Evolutionary conservation across 2,797 vertebrate genomes (phyloP).

Genomic region (Peromyscus aztecus): DNA sequence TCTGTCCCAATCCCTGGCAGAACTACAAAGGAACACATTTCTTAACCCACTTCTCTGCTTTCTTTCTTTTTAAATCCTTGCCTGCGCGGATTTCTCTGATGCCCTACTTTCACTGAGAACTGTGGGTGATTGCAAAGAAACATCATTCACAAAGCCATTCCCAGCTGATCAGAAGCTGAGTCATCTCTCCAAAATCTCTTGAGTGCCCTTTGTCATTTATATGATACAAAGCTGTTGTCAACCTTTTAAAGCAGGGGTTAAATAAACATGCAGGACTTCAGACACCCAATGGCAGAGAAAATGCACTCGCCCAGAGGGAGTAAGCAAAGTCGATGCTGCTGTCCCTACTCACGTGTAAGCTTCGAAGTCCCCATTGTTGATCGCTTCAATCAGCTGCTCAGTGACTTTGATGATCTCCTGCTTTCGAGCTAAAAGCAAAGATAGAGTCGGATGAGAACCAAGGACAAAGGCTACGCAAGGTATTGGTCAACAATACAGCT

Average conservation of each 20-base stretch:
- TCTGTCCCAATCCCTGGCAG: not conserved
- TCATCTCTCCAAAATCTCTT: not conserved
- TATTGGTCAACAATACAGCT: not conserved
- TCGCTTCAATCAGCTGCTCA: conserved; percentile 97
- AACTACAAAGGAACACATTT: not conserved
- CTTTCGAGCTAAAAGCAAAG: conserved; percentile 91
- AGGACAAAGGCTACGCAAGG: not conserved
- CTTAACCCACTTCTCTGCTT: not conserved
- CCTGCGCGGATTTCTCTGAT: not conserved
- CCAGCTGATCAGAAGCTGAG: not conserved
- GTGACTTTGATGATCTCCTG: conserved; percentile 99
- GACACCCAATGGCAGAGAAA: not conserved
- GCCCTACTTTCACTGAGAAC: not conserved
- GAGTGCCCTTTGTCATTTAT: not conserved
- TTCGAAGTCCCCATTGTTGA: conserved; percentile 98
- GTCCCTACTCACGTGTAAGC: conserved; percentile 96
- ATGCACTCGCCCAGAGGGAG: not conserved
- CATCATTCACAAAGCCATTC: not conserved
- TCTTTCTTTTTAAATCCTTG: not conserved
- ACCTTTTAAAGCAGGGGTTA: not conserved
- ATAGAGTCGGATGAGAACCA: conserved; percentile 62
- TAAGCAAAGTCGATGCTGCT: not conserved
- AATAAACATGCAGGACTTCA: not conserved
- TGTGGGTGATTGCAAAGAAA: not conserved
- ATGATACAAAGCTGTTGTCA: not conserved